A percentile compares a stretch with the other conserved stretches of the same genome.
These are phyloP conservation scores for Mythimna lalbum DNA, from an alignment of 2,888 invertebrate genomes.

Conservation along the genomic window DNA sequence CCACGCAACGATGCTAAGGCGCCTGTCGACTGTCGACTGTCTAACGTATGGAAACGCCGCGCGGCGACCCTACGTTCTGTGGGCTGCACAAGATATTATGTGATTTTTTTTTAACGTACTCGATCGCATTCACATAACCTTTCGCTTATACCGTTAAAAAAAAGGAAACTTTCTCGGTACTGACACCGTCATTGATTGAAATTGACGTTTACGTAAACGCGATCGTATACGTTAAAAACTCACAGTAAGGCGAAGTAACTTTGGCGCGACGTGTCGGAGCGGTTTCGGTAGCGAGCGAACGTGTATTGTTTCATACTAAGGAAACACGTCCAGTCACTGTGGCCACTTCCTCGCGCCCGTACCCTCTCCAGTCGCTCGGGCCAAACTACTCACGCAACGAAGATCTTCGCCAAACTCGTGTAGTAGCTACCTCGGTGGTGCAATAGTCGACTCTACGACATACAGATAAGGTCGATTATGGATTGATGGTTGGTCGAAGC, in stretches of 20 bases:
- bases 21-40: background rate
- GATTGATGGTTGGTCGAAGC: constrained; percentile 44
- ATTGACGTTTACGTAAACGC: too few species aligned
- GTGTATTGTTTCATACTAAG: background rate
- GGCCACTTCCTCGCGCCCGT: too few species aligned
- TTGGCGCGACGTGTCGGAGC: background rate
- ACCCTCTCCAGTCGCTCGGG: background rate
- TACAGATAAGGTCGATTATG: constrained; percentile 37
- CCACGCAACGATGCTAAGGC: background rate
- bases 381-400: background rate
- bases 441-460: constrained; percentile 35
- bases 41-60: background rate
- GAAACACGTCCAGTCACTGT: background rate
- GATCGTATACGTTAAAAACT: too few species aligned
- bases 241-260: background rate
- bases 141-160: too few species aligned
- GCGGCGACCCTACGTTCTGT: background rate
- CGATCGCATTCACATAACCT: too few species aligned
- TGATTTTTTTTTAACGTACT: too few species aligned
- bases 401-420: constrained; percentile 12
- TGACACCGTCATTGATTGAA: too few species aligned
- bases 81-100: too few species aligned
- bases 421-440: constrained; percentile 38
- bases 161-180: too few species aligned
- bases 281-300: background rate